Percentiles rank a stretch among this genome's conserved stretches.
phyloP scores from a whole-genome alignment of 1,140 invertebrate species.

The Anastrepha ludens region DNA sequence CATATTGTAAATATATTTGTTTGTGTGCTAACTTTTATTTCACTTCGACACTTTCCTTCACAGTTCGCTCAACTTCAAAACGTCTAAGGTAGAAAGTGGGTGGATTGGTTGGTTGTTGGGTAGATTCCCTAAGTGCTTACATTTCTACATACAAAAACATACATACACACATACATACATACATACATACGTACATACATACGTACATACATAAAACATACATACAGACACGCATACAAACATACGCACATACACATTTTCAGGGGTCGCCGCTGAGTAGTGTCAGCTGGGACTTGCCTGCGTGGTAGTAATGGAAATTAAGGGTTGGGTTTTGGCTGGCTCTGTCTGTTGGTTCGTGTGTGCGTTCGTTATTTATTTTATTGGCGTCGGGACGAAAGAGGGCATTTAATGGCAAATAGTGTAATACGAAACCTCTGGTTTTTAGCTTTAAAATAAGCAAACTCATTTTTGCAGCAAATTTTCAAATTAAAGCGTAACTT shows the following conservation, averaged over 20 bases:
- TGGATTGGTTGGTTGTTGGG: neutral
- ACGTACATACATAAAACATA: neutral
- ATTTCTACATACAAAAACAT: neutral
- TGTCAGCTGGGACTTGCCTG: conserved; percentile 27
- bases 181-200: neutral
- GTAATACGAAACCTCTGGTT: conserved; percentile 6
- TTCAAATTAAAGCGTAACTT: conserved; percentile 10
- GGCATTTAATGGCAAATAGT: conserved; percentile 48
- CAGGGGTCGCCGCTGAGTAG: conserved; percentile 21
- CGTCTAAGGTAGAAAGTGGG: conserved; percentile 37
- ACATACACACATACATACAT: neutral
- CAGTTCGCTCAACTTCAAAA: conserved; percentile 45
- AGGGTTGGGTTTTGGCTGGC: conserved; percentile 23
- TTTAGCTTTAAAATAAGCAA: conserved; percentile 24
- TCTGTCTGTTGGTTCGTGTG: neutral
- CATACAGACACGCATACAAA: neutral
- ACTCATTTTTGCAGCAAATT: neutral
- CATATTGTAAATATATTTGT: neutral
- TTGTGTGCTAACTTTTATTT: neutral
- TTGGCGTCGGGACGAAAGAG: conserved; percentile 38
- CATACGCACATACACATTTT: neutral
- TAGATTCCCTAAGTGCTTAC: neutral
- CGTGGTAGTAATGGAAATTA: neutral
- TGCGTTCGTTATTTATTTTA: conserved; percentile 13
- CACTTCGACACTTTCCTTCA: conserved; percentile 49